Base-by-base conservation (phyloP, 1,140 invertebrate species). In the Magallana ariakensis region DNA sequence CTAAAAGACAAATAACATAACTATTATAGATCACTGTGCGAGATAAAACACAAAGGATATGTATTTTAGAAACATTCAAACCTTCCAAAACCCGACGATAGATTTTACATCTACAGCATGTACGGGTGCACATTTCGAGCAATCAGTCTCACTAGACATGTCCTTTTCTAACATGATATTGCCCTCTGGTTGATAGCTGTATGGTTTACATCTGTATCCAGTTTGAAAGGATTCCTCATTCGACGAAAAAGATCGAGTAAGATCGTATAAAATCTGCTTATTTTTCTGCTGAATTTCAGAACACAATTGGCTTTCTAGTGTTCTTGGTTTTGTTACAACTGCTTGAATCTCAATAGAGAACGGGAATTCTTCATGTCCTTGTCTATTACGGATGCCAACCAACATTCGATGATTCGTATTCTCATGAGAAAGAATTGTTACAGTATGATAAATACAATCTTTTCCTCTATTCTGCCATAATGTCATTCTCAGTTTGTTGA, bases 381-480 rank as follows among this genome's bases (percentile, higher is more conserved):
- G 16, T 7, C 22, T 66, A 19, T 66, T 19, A 66, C 15, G 8
- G 7, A 66, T 19, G 13, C 60, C 60, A 16, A 66, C 22, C n/a
- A 66, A 16, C 22, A 66, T 66, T n/a, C 60, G 10, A 66, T 9
- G 60, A 66, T 1, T 66, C n/a, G n/a, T 66, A 19, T n/a, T n/a
- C 22, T 66, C 22, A 9, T 66, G 62, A 19, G n/a, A 4, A 0
- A 66, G 62, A n/a, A 66, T 19, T 9, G 62, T 19, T 19, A 66
- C 60, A n/a, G 60, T 66, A 66, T 66, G 60, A n/a, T n/a, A n/a
- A n/a, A 66, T 66, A 19, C 62, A 66, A 1, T 66, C 62, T 66
- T 0, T 66, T 66, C 22, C n/a, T 2, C n/a, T n/a, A n/a, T n/a
- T 66, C 8, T 66, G n/a, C 62, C 62, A 66, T 7, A 19, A 19